phyloP scores from a whole-genome alignment of 1,140 invertebrate species.

The Ceratina japonica region DNA sequence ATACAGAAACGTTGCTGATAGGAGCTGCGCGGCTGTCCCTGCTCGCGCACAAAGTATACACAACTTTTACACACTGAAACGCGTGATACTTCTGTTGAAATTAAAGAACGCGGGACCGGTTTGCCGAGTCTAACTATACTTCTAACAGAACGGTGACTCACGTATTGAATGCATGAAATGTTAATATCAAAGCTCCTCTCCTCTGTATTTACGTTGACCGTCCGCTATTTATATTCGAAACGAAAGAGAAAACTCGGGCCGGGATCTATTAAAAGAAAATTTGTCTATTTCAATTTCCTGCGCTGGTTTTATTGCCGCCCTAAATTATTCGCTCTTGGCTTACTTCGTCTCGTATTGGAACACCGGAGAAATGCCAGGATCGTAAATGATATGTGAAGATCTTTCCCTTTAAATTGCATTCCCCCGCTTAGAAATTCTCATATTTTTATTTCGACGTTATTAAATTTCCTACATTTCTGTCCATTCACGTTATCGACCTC shows the following conservation, averaged over 20 bases:
- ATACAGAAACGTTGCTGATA: neutral
- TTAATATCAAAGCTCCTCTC: constrained; percentile 15
- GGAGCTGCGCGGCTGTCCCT: neutral
- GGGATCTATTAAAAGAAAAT: no score
- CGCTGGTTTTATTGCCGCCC: no score
- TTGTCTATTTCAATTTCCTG: no score
- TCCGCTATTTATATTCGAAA: neutral
- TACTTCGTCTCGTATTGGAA: neutral
- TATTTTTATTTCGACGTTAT: constrained; percentile 17
- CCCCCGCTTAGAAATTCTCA: neutral
- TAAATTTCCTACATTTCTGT: constrained; percentile 17
- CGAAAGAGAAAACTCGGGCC: neutral
- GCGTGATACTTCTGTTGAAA: constrained; percentile 30
- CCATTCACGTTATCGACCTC: neutral
- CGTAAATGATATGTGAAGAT: constrained; percentile 13
- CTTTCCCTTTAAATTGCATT: constrained; percentile 19
- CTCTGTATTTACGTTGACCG: no score
- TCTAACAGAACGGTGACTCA: constrained; percentile 42
- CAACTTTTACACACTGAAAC: constrained; percentile 10
- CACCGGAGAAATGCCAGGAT: neutral
- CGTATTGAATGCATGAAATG: constrained; percentile 10
- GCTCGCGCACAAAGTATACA: neutral
- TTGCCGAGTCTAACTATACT: constrained; percentile 33
- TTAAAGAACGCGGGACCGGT: constrained; percentile 41
- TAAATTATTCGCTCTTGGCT: neutral